Conservation (phyloP, 2,888 invertebrate genomes). For the Drosophila pseudotalamancana region DNA sequence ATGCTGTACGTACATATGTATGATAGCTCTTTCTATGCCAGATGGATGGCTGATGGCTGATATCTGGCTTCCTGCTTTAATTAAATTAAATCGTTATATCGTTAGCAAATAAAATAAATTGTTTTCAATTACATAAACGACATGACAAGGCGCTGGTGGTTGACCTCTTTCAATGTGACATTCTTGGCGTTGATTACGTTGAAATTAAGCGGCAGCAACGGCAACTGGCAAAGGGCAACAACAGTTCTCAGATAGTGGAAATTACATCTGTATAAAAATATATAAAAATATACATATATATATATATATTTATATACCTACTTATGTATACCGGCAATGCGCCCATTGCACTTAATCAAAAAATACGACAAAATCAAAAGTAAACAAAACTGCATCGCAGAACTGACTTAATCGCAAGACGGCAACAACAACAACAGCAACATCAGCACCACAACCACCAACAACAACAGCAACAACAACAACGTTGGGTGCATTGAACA, state of each 20-base stretch:
- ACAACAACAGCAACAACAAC: conserved; percentile 19
- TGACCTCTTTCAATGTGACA: conserved; percentile 83
- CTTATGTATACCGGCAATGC: conserved; percentile 41
- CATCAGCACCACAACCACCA: conserved; percentile 14
- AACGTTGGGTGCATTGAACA: conserved; percentile 69
- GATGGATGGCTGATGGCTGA: neutral
- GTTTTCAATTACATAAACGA: conserved; percentile 72
- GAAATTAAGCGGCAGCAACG: conserved; percentile 35
- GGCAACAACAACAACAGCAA: conserved; percentile 25
- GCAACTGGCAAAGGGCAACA: conserved; percentile 51
- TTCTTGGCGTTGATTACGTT: conserved; percentile 71
- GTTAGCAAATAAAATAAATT: conserved; percentile 79
- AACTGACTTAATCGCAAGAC: conserved; percentile 64
- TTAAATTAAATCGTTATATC: conserved; percentile 72
- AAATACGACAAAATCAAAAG: conserved; percentile 77
- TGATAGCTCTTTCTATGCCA: conserved; percentile 22
- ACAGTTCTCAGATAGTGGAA: conserved; percentile 66
- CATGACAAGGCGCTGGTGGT: conserved; percentile 75
- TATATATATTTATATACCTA: conserved; percentile 12
- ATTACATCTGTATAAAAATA: conserved; percentile 34
- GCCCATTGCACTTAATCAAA: conserved; percentile 71
- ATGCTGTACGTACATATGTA: neutral
- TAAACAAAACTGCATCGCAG: conserved; percentile 75
- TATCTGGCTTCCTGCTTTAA: conserved; percentile 62
- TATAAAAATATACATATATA: neutral